Percentiles rank a stretch among this genome's conserved stretches.
phyloP scores from a whole-genome alignment of 2,797 vertebrate species.

The Spinus olivaceus region DNA sequence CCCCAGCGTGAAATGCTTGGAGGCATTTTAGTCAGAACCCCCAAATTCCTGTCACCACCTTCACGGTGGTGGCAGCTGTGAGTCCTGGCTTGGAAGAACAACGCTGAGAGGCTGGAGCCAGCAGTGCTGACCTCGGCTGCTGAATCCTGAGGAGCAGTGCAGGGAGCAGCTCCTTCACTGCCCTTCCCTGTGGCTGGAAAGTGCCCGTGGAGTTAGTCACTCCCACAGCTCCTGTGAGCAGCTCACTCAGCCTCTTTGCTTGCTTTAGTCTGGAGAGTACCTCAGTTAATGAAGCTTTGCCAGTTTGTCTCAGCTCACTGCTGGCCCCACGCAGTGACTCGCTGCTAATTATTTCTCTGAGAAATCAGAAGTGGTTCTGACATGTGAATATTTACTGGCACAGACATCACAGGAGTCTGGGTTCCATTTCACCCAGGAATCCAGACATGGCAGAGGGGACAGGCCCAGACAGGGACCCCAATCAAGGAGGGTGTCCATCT shows the following conservation, averaged over 20 bases:
- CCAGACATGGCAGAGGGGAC: background rate
- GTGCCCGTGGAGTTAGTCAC: background rate
- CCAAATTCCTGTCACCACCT: background rate
- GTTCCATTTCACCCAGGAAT: background rate
- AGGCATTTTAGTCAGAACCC: background rate
- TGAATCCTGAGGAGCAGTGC: background rate
- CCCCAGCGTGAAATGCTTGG: background rate
- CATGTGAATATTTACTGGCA: background rate
- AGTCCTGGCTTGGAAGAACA: background rate
- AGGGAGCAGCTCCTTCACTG: background rate
- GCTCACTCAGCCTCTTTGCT: background rate
- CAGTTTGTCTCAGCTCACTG: background rate
- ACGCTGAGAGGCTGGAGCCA: background rate
- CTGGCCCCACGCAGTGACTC: background rate
- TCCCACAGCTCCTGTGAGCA: background rate
- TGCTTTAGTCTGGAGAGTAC: background rate
- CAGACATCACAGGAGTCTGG: background rate
- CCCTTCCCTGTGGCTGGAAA: background rate
- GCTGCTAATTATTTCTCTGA: background rate
- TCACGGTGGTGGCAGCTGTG: conserved; percentile 8
- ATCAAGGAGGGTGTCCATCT: rapidly evolving
- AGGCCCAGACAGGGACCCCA: rapidly evolving
- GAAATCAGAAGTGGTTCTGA: background rate
- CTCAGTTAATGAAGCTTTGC: background rate
- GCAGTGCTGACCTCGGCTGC: background rate